Evolutionary conservation across 2,113 vertebrate genomes (phyloP).

Genomic region (Camelus bactrianus): DNA sequence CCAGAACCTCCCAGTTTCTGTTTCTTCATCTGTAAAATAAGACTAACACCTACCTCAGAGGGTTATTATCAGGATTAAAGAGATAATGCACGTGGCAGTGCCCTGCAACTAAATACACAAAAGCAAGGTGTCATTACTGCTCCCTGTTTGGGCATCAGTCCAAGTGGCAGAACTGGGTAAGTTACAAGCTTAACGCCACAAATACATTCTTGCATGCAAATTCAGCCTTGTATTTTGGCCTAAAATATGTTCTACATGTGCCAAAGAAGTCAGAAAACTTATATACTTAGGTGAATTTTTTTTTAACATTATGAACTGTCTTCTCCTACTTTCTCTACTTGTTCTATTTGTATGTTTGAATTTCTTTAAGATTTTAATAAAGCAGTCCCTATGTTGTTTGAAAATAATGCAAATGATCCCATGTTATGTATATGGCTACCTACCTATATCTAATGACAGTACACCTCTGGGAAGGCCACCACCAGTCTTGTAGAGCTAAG

Average conservation of each 20-base stretch:
- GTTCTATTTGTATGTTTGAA: background rate
- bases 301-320: background rate
- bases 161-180: slow-evolving; percentile 63
- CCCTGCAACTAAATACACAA: slow-evolving; percentile 64
- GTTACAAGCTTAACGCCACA: slow-evolving; percentile 55
- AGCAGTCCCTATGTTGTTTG: background rate
- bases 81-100: slow-evolving; percentile 26
- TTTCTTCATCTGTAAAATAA: slow-evolving; percentile 67
- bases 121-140: slow-evolving; percentile 66
- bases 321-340: background rate
- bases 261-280: background rate
- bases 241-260: slow-evolving; percentile 39
- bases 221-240: background rate
- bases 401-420: background rate
- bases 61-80: slow-evolving; percentile 72
- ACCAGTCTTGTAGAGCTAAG: background rate
- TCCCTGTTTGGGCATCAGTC: slow-evolving; percentile 14
- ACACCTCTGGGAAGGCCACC: background rate
- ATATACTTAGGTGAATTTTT: background rate
- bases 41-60: slow-evolving; percentile 54
- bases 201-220: slow-evolving; percentile 36
- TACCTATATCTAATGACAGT: background rate
- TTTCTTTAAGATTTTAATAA: slow-evolving; percentile 12
- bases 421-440: background rate
- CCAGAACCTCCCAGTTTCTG: slow-evolving; percentile 49